Evolutionary conservation across 2,888 invertebrate species (phyloP).

Genomic region (Digitonthophagus gazella): DNA sequence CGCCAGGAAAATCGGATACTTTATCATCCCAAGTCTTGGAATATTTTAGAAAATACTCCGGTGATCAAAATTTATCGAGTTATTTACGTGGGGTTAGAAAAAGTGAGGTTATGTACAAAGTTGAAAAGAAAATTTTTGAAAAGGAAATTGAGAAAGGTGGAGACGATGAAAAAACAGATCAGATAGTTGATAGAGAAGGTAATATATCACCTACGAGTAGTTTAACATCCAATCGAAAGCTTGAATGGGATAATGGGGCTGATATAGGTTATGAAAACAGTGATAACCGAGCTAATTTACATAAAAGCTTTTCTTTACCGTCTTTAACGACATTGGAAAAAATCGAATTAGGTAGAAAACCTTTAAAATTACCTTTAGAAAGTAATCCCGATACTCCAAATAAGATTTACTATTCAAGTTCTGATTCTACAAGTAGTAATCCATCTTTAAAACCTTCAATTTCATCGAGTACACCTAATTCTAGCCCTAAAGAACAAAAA

Average conservation of each 20-base stretch:
- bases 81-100: conserved; percentile 59
- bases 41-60: conserved; percentile 68
- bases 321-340: conserved; percentile 30
- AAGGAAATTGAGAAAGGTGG: conserved; percentile 50
- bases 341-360: conserved; percentile 22
- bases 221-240: conserved; percentile 67
- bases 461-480: conserved; percentile 6
- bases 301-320: conserved; percentile 47
- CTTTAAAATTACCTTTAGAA: conserved; percentile 26
- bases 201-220: conserved; percentile 70
- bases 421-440: conserved; percentile 16
- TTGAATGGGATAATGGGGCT: conserved; percentile 87
- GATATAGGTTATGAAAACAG: conserved; percentile 72
- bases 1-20: conserved; percentile 29
- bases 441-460: conserved; percentile 4
- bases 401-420: conserved; percentile 5
- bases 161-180: conserved; percentile 21
- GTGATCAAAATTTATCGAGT: conserved; percentile 64
- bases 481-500: conserved; percentile 13
- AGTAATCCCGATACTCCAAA: conserved; percentile 8
- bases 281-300: conserved; percentile 44
- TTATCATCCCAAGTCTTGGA: conserved; percentile 53
- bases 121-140: conserved; percentile 31
- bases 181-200: conserved; percentile 8
- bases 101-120: not conserved